phyloP scores from a whole-genome alignment of 37 sponge, comb jelly and placozoan genomes.

The Aplysina aerophoba region DNA sequence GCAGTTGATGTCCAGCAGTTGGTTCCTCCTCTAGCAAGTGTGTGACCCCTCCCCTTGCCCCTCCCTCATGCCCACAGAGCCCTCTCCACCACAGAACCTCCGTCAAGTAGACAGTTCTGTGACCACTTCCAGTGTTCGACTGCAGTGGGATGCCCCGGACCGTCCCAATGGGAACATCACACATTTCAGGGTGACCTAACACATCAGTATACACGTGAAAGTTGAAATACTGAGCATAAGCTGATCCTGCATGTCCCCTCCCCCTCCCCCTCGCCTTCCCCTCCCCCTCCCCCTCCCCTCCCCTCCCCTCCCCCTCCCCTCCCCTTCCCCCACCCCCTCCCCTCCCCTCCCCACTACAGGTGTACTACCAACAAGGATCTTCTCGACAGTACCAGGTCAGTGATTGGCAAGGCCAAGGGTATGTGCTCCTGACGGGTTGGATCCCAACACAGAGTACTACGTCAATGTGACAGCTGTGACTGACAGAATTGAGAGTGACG shows the following conservation, averaged over 20 bases:
- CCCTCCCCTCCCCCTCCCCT: not conserved
- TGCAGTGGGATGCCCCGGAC: conserved; percentile 9
- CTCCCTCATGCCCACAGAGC: not conserved
- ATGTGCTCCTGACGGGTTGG: conserved; percentile 4
- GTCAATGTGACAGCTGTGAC: conserved; percentile 27
- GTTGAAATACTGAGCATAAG: not conserved
- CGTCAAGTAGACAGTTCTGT: not conserved
- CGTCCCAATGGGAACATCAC: not conserved
- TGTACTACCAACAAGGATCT: not conserved
- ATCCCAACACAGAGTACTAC: conserved; percentile 5
- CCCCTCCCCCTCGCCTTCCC: not conserved
- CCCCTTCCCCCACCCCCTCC: not conserved
- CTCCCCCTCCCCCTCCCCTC: not conserved
- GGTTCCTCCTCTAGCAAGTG: not conserved
- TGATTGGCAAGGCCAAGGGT: not conserved
- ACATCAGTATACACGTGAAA: not conserved
- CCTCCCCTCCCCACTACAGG: not conserved
- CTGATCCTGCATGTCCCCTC: not conserved
- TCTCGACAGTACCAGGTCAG: not conserved
- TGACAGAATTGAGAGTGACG: conserved; percentile 3
- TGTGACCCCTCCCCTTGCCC: not conserved
- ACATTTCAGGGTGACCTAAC: not conserved
- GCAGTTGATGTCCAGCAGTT: not conserved
- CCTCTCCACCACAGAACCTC: not conserved
- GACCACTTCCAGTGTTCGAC: not conserved